Conservation (phyloP, 2,797 vertebrate species). For the Scolopax bukidnonensis region DNA sequence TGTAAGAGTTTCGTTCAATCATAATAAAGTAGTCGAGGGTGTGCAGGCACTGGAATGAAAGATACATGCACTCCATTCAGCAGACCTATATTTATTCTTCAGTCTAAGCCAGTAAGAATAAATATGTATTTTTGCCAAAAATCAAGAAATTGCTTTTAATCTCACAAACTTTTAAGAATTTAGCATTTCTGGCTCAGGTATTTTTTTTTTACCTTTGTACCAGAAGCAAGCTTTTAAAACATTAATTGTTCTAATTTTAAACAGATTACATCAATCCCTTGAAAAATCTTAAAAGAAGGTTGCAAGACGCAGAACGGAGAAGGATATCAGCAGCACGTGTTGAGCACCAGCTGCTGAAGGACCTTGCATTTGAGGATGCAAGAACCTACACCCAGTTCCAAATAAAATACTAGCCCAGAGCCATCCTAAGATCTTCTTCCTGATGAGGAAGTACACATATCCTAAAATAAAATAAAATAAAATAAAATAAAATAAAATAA, state of each 20-base stretch:
- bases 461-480: neutral
- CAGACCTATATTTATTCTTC: slow-evolving; percentile 1
- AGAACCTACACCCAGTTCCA: neutral
- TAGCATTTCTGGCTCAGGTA: rapidly evolving
- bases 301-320: neutral
- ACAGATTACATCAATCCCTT: neutral
- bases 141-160: neutral
- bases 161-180: neutral
- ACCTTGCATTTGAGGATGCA: neutral
- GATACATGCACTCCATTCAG: neutral
- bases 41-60: neutral
- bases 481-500: no score
- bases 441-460: neutral
- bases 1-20: neutral
- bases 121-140: neutral
- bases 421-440: neutral
- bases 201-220: neutral
- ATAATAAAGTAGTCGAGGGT: neutral
- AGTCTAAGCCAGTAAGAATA: neutral
- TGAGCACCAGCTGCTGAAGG: neutral
- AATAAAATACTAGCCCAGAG: neutral
- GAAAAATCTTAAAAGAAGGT: neutral
- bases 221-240: neutral
- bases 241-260: neutral
- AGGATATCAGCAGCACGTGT: neutral